A percentile compares a stretch with the other conserved stretches of the same genome.
Conservation (phyloP, 2,888 invertebrate species). For the Melieria omissa region DNA sequence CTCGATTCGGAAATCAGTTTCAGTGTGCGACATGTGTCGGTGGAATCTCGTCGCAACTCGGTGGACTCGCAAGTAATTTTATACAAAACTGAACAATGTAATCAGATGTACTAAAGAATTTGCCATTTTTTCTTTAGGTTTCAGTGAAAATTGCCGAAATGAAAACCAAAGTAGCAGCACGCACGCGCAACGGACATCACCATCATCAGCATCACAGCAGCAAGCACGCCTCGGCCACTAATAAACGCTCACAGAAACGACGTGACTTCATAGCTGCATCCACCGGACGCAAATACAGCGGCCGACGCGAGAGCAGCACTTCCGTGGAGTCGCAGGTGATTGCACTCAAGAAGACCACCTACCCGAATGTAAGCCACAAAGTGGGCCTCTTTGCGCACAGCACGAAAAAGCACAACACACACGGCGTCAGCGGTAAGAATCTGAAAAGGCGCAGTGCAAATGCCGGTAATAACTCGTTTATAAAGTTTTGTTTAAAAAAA, state of each 20-base stretch:
- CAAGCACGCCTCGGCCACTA: slow-evolving; percentile 53
- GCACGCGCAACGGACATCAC: slow-evolving; percentile 65
- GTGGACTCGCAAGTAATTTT: slow-evolving; percentile 80
- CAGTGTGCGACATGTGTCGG: slow-evolving; percentile 83
- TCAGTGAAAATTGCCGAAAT: slow-evolving; percentile 87
- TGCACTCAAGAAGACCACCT: slow-evolving; percentile 65
- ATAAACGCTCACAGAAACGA: slow-evolving; percentile 57
- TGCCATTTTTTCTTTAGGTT: slow-evolving; percentile 46
- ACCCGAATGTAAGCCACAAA: slow-evolving; percentile 63
- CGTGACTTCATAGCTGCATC: slow-evolving; percentile 60
- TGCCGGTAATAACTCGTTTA: slow-evolving; percentile 46
- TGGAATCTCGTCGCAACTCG: slow-evolving; percentile 87
- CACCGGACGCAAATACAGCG: slow-evolving; percentile 59
- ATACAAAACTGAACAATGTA: too few species aligned
- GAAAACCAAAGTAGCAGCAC: slow-evolving; percentile 77
- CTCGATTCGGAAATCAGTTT: slow-evolving; percentile 79
- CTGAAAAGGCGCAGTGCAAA: slow-evolving; percentile 60
- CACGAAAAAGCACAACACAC: slow-evolving; percentile 52
- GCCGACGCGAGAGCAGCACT: slow-evolving; percentile 75
- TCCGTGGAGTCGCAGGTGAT: slow-evolving; percentile 83
- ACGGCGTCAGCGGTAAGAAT: slow-evolving; percentile 45
- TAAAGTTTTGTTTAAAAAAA: neutral
- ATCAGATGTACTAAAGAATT: neutral
- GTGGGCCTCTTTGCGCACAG: slow-evolving; percentile 63
- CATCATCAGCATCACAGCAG: slow-evolving; percentile 49